A percentile compares a stretch with the other conserved stretches of the same genome.
Conservation (phyloP, 2,113 vertebrate genomes). For the Numida meleagris region DNA sequence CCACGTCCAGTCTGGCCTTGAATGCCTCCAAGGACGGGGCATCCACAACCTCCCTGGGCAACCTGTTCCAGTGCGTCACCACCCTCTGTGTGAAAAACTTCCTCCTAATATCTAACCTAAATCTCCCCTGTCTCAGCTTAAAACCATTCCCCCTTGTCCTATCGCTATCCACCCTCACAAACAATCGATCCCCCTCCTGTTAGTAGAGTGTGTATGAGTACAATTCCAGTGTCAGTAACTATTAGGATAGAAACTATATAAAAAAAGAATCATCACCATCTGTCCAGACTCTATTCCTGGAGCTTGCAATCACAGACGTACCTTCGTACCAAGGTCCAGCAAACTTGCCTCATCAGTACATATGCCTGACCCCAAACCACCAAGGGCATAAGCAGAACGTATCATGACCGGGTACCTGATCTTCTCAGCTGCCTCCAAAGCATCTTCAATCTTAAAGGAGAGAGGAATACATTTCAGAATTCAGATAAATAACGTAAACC, state of each 20-base stretch:
- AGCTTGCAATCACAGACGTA: conserved; percentile 38
- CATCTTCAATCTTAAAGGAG: conserved; percentile 84
- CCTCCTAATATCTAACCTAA: too few species aligned
- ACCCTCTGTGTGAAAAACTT: too few species aligned
- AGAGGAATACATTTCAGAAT: neutral
- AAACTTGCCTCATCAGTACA: conserved; percentile 85
- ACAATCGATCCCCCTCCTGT: too few species aligned
- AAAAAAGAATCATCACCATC: neutral
- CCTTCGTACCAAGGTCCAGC: conserved; percentile 87
- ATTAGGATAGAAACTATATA: neutral
- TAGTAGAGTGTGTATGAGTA: neutral
- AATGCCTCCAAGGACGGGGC: too few species aligned
- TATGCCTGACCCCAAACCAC: conserved; percentile 92
- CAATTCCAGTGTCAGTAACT: neutral
- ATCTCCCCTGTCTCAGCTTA: too few species aligned
- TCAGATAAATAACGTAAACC: neutral
- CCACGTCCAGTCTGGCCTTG: too few species aligned
- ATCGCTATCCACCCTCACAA: too few species aligned
- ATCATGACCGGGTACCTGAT: conserved; percentile 96
- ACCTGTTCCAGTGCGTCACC: too few species aligned
- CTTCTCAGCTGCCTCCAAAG: conserved; percentile 87
- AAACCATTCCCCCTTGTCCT: too few species aligned
- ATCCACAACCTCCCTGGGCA: too few species aligned
- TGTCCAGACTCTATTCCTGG: neutral
- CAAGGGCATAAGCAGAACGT: conserved; percentile 92